phyloP scores from a whole-genome alignment of 2,113 vertebrate genomes.

The Rhinoderma darwinii region DNA sequence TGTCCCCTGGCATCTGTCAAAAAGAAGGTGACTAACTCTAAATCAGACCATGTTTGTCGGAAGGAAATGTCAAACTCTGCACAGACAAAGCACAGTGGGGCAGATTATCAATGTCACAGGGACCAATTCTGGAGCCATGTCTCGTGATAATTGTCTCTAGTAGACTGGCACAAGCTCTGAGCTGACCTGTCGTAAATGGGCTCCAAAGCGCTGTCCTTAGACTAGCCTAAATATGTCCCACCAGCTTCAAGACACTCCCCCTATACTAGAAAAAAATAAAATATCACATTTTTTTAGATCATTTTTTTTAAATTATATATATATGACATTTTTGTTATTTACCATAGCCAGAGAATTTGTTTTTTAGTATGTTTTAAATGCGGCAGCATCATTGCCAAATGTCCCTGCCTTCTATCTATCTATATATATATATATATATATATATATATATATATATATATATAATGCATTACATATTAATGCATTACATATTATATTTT shows the following conservation, averaged over 20 bases:
- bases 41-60: conserved; percentile 11
- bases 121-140: neutral
- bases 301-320: too few relatives aligned
- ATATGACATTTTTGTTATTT: neutral
- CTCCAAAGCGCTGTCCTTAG: neutral
- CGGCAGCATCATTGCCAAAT: too few relatives aligned
- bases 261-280: neutral
- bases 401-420: too few relatives aligned
- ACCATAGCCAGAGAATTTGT: neutral
- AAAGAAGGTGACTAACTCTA: conserved; percentile 21
- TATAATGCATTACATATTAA: too few relatives aligned
- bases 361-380: too few relatives aligned
- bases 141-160: neutral
- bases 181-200: neutral
- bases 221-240: neutral
- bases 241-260: neutral
- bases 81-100: conserved; percentile 4
- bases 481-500: too few relatives aligned
- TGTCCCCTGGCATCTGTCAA: conserved; percentile 33
- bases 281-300: too few relatives aligned
- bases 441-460: too few relatives aligned
- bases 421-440: too few relatives aligned
- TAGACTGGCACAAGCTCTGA: neutral
- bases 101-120: neutral
- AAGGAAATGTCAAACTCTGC: neutral